Evolutionary conservation across 2,113 vertebrate genomes (phyloP), one percentile per base, ranked within the genome.

Genomic region (Perca schrenkii): DNA sequence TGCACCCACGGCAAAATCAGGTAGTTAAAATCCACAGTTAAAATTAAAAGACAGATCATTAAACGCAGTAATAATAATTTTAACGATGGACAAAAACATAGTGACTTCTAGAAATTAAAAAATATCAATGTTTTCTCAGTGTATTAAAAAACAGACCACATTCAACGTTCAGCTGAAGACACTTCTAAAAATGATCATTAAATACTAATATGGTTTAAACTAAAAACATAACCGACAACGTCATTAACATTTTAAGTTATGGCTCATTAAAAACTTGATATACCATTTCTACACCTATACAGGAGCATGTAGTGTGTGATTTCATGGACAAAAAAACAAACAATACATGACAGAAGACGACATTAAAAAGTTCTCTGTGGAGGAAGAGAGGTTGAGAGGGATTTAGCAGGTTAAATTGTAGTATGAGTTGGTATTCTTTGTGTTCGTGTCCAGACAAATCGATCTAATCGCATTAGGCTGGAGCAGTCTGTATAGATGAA

Each of bases 11-110:
- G 10, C 40, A 90, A 87, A 88, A 79, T 86, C 75, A 81, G 73
- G 62, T 62, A 68, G 79, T 52, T 89, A 74, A 76, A 83, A 80
- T 74, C 74, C 72, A 82, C 65, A 83, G 74, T 79, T 88, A 65
- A 80, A 86, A 67, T 60, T n/a, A 77, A 70, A 82, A 25, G 12
- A 75, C 70, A 80, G 52, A 74, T 79, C 0, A 46, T 76, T 83
- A 49, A 13, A 81, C 1, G 2, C 0, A 31, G 12, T 22, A 80
- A 56, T 61, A 7, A 56, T 49, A 2, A 25, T 28, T 65, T 79
- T 57, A 17, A 84, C 28, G 40, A 74, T 58, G 13, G 15, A 82
- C 19, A 61, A 71, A 77, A 79, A 65, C 54, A 73, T 8, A 75
- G 57, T 65, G 56, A 56, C 11, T 14, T 53, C 10, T 50, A 68